Base-by-base conservation (phyloP, 2,113 vertebrate species). In the Laticauda colubrina region DNA sequence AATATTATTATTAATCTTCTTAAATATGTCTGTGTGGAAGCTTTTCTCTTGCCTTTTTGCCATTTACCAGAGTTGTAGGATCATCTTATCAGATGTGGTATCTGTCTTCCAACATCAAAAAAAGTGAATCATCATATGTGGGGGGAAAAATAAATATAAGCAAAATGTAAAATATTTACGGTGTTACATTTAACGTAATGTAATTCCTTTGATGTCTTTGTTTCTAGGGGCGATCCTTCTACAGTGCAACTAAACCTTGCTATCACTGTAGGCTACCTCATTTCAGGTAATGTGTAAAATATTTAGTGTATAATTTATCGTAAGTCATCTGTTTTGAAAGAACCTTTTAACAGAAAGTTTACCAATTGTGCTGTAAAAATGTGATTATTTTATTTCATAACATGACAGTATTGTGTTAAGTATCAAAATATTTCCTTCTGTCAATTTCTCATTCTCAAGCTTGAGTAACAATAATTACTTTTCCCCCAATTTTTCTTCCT, bases 261-360 rank as follows among this genome's bases (percentile, higher is more conserved):
- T 96, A 98, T 98, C 97, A 98, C 98, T 96, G 98, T 99, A 97
- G 99, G 99, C 98, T 99, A 99, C 98, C 99, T 99, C 98, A 98
- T 99, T 98, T 99, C 99, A 97, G 99, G 99, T 99, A 98, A 98
- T 97, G 5, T 95, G 95, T 92, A 85, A 59, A 91, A 88, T 0
- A 0, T 11, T 86, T 54, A 21, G 14, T 43, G 12, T 59, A 86
- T 51, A 85, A 51, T 87, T 4, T 53, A 54, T 54, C 59, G 43
- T 51, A 89, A 24, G 29, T 26, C 64, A 0, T 21, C 1, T 93
- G 51, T 93, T 20, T 43, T 9, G 34, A 57, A 86, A 53, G 12
- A 81, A 48, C 8, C n/a, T 69, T 81, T 85, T 34, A 92, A 26
- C 23, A 34, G 26, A 85, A 55, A 45, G n/a, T 87, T 53, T 87